Conservation (phyloP, 2,113 vertebrate genomes). For the Todiramphus chloris region DNA sequence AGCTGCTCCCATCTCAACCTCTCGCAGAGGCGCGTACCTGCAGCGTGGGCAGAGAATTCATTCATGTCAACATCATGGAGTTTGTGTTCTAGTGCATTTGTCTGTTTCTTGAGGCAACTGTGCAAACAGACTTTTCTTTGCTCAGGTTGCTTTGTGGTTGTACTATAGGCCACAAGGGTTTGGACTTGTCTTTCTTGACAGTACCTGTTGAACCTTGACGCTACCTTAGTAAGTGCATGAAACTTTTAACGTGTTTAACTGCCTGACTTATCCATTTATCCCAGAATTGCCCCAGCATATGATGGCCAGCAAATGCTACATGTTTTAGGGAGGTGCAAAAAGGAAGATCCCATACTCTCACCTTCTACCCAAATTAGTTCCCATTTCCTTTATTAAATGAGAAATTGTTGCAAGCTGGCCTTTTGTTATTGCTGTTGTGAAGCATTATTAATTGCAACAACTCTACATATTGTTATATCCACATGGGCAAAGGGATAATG, state of each 20-base stretch:
- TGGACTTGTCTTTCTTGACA: neutral
- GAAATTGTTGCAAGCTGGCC: neutral
- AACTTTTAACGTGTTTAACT: neutral
- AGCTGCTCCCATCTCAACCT: neutral
- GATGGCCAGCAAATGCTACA: neutral
- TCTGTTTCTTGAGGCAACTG: neutral
- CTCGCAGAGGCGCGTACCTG: neutral
- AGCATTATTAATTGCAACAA: constrained; percentile 6
- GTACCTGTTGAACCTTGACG: neutral
- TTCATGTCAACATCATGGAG: rapidly evolving
- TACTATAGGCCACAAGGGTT: neutral
- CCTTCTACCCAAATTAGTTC: neutral
- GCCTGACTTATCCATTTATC: neutral
- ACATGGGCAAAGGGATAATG: constrained; percentile 7
- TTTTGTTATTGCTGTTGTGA: neutral
- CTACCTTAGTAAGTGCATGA: neutral
- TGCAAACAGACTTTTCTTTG: neutral
- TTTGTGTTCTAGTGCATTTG: neutral
- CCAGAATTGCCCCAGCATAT: neutral
- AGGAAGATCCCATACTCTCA: neutral
- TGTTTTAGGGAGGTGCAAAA: neutral
- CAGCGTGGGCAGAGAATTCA: neutral
- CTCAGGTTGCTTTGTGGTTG: neutral
- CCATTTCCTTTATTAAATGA: neutral
- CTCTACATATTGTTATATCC: constrained; percentile 12